phyloP scores from a whole-genome alignment of 2,888 invertebrate genomes.

The Monopis laevigella region DNA sequence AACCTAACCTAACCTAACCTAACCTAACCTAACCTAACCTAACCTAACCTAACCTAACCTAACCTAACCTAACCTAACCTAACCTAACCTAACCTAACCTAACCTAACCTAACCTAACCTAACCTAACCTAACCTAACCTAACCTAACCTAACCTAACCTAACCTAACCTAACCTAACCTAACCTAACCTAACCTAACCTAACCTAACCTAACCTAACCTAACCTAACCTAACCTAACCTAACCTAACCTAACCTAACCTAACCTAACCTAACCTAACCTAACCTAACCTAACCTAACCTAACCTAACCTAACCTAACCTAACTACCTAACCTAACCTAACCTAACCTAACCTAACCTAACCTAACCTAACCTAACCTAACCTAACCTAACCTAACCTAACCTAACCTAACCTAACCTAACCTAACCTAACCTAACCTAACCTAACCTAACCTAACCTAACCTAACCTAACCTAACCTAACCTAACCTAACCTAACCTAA shows the following conservation, averaged over 20 bases:
- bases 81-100: too few relatives aligned
- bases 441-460: slow-evolving; percentile 13
- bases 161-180: slow-evolving; percentile 6
- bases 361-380: slow-evolving; percentile 17
- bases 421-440: slow-evolving; percentile 13
- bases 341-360: slow-evolving; percentile 16
- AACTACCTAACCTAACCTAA: slow-evolving; percentile 4
- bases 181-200: slow-evolving; percentile 12
- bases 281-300: slow-evolving; percentile 14
- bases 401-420: slow-evolving; percentile 15
- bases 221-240: slow-evolving; percentile 15
- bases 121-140: slow-evolving; percentile 4
- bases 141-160: not conserved
- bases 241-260: slow-evolving; percentile 17
- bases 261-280: slow-evolving; percentile 17
- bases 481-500: slow-evolving; percentile 12
- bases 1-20: too few relatives aligned
- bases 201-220: slow-evolving; percentile 16
- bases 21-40: too few relatives aligned
- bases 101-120: slow-evolving; percentile 17
- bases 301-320: slow-evolving; percentile 12
- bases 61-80: too few relatives aligned
- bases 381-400: slow-evolving; percentile 19
- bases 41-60: too few relatives aligned
- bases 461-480: slow-evolving; percentile 12